These are phyloP conservation scores for Coregonus sp. DNA, from an alignment of 2,797 vertebrate species.

Conservation along the genomic window DNA sequence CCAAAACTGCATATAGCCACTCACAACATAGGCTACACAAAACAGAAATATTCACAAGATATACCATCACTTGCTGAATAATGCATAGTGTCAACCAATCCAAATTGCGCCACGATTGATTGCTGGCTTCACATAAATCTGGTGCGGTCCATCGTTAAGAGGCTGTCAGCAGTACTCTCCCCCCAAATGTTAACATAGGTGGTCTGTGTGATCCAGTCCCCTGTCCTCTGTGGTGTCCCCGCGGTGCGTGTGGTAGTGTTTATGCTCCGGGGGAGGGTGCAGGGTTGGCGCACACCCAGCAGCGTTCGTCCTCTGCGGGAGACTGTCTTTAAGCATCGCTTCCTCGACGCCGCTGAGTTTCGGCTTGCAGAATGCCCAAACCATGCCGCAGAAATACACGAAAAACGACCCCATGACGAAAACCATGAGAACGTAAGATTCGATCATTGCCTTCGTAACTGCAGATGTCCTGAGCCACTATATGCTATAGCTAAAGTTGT, in stretches of 20 bases:
- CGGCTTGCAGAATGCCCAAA: slow-evolving; percentile 82
- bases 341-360: slow-evolving; percentile 72
- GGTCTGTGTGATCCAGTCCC: slow-evolving; percentile 44
- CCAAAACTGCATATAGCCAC: background rate
- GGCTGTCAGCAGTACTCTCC: slow-evolving; percentile 50
- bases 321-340: slow-evolving; percentile 10
- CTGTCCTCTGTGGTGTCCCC: slow-evolving; percentile 30
- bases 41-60: background rate
- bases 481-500: background rate
- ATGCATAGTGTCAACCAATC: background rate
- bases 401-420: slow-evolving; percentile 81
- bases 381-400: slow-evolving; percentile 81
- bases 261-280: slow-evolving; percentile 35
- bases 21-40: background rate
- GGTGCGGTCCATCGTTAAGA: slow-evolving; percentile 48
- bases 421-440: slow-evolving; percentile 78
- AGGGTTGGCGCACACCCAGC: slow-evolving; percentile 31
- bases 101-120: background rate
- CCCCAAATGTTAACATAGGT: slow-evolving; percentile 63
- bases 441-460: slow-evolving; percentile 77
- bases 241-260: slow-evolving; percentile 33
- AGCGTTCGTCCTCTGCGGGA: slow-evolving; percentile 22
- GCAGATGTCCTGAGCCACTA: slow-evolving; percentile 65
- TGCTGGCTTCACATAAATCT: slow-evolving; percentile 40
- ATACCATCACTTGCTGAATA: background rate